Percentiles rank a stretch among this genome's conserved stretches.
Evolutionary conservation across 1,140 invertebrate species (phyloP).

Genomic region (Drosophila watanabei): DNA sequence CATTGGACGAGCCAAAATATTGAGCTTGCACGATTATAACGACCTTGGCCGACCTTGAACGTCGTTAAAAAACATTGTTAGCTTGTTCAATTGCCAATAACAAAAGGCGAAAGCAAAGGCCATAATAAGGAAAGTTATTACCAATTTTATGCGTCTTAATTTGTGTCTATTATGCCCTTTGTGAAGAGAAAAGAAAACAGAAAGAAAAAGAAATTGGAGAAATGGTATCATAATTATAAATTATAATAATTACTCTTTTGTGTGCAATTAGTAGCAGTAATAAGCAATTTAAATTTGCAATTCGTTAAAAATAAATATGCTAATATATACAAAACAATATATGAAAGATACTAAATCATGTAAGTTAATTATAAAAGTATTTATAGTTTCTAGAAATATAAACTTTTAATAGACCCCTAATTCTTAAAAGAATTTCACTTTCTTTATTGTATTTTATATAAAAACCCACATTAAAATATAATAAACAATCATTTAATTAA

Average conservation of each 20-base stretch:
- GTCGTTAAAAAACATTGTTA: constrained; percentile 46
- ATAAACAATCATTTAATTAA: neutral
- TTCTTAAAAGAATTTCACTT: too few relatives aligned
- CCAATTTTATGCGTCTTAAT: constrained; percentile 8
- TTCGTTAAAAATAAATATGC: too few relatives aligned
- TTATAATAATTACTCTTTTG: neutral
- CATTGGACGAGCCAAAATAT: constrained; percentile 66
- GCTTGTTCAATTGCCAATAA: constrained; percentile 46
- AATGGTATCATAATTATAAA: neutral
- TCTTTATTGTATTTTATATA: too few relatives aligned
- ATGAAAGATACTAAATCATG: too few relatives aligned
- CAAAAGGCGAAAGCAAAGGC: constrained; percentile 27
- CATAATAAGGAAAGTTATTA: constrained; percentile 22
- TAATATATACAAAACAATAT: too few relatives aligned
- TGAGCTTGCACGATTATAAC: constrained; percentile 59
- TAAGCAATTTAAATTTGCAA: neutral
- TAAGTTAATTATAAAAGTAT: too few relatives aligned
- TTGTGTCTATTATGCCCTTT: neutral
- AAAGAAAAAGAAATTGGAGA: neutral
- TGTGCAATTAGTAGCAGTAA: neutral
- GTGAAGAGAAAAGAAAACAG: neutral
- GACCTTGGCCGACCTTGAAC: constrained; percentile 83
- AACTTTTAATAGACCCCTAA: too few relatives aligned
- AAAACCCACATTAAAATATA: neutral
- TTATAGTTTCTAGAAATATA: too few relatives aligned